These are phyloP conservation scores for Odontomachus brunneus DNA, from an alignment of 1,140 invertebrate genomes.

Conservation along the genomic window DNA sequence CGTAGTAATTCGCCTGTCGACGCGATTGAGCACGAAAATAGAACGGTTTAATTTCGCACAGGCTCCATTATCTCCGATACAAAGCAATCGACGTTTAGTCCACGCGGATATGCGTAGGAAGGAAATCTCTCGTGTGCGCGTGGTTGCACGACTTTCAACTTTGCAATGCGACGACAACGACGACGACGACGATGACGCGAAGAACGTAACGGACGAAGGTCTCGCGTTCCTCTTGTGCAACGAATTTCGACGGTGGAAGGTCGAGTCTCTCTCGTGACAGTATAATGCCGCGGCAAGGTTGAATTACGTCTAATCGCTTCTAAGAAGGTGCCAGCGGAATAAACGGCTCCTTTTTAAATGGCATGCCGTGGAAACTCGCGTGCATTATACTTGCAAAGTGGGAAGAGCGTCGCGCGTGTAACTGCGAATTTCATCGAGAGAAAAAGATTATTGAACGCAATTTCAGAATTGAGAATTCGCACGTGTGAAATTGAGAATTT, in stretches of 20 bases:
- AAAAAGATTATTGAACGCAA: no score
- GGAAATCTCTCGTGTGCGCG: background rate
- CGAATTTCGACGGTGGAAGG: slow-evolving; percentile 59
- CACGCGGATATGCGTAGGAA: slow-evolving; percentile 16
- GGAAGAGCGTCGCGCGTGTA: background rate
- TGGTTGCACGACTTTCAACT: slow-evolving; percentile 50
- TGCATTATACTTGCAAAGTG: slow-evolving; percentile 18
- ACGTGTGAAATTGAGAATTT: no score
- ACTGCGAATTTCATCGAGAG: no score
- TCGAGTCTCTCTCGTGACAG: slow-evolving; percentile 55
- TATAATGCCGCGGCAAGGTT: slow-evolving; percentile 59
- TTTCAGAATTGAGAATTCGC: no score
- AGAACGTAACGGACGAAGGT: slow-evolving; percentile 10
- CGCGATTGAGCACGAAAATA: slow-evolving; percentile 29
- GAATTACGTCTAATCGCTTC: slow-evolving; percentile 70
- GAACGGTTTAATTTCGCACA: slow-evolving; percentile 2
- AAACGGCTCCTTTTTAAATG: slow-evolving; percentile 31
- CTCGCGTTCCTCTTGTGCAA: slow-evolving; percentile 69
- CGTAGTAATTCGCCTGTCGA: slow-evolving; percentile 4
- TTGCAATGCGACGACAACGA: slow-evolving; percentile 39
- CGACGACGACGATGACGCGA: no score
- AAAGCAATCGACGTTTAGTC: slow-evolving; percentile 13
- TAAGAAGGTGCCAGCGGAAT: slow-evolving; percentile 60
- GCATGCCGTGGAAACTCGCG: slow-evolving; percentile 14
- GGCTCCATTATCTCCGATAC: background rate